These are phyloP conservation scores for Triops longicaudatus DNA, from an alignment of 1,140 invertebrate genomes.

Conservation along the genomic window DNA sequence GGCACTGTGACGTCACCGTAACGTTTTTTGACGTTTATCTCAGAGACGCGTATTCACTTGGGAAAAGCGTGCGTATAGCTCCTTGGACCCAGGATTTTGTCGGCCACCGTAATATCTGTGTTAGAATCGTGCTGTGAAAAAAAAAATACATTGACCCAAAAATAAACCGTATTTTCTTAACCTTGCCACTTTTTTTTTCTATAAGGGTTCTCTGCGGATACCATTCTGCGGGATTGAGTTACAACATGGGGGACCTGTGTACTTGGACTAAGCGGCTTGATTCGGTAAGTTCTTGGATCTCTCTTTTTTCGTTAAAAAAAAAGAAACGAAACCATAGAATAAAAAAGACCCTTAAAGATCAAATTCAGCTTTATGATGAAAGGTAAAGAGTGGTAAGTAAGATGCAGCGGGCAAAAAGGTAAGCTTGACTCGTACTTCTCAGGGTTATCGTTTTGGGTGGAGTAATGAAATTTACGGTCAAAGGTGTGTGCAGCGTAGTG, in stretches of 20 bases:
- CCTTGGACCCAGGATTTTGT: not conserved
- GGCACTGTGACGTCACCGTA: not conserved
- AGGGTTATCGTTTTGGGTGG: conserved; percentile 1
- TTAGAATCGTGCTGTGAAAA: not conserved
- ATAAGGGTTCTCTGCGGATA: not conserved
- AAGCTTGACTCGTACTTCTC: not conserved
- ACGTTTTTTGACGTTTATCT: not conserved
- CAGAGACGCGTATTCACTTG: not conserved
- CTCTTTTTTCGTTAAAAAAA: too few species aligned
- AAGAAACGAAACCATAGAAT: not conserved
- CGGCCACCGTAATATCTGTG: not conserved
- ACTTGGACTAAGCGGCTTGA: conserved; percentile 6
- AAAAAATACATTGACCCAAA: too few species aligned
- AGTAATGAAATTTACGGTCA: not conserved
- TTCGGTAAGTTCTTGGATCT: not conserved
- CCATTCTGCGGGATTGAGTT: not conserved
- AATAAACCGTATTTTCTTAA: too few species aligned
- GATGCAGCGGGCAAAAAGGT: not conserved
- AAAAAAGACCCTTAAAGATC: not conserved
- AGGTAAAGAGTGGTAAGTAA: not conserved
- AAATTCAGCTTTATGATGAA: not conserved
- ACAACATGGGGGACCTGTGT: not conserved
- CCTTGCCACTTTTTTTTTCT: too few species aligned
- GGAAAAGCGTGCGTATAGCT: not conserved
- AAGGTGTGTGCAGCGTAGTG: not conserved